Conservation (phyloP, 2,888 invertebrate genomes). For the Meteorus colon region DNA sequence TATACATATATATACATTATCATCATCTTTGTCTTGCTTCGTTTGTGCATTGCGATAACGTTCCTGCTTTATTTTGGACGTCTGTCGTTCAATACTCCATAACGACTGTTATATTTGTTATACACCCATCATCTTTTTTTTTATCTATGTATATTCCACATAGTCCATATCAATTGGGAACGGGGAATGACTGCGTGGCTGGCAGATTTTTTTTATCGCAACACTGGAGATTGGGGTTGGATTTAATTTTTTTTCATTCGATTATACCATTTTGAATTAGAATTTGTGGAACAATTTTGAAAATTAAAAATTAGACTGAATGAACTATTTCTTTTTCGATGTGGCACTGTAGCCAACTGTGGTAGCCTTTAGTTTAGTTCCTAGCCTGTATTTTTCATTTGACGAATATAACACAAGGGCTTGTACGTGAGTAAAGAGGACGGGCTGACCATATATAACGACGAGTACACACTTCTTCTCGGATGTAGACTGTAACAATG, state of each 20-base stretch:
- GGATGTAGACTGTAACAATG: constrained; percentile 64
- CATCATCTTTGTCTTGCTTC: constrained; percentile 6
- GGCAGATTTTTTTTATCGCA: not conserved
- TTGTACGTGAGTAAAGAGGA: constrained; percentile 49
- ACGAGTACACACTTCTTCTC: constrained; percentile 25
- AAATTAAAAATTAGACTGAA: not conserved
- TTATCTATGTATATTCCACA: not conserved
- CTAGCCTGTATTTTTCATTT: constrained; percentile 62
- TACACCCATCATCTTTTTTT: not conserved
- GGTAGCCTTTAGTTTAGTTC: constrained; percentile 60
- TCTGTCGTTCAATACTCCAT: constrained; percentile 19
- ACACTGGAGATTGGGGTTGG: no score
- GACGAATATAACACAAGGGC: constrained; percentile 61
- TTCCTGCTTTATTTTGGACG: not conserved
- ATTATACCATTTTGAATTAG: not conserved
- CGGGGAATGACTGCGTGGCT: not conserved
- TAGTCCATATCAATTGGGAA: not conserved
- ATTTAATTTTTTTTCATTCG: not conserved
- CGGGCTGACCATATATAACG: constrained; percentile 16
- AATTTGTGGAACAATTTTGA: not conserved
- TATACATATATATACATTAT: not conserved
- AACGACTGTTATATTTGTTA: constrained; percentile 17
- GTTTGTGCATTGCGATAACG: constrained; percentile 21
- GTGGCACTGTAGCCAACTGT: not conserved
- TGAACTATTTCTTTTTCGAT: not conserved